A percentile compares a stretch with the other conserved stretches of the same genome.
phyloP scores from a whole-genome alignment of 2,888 invertebrate species.

The Lingula anatina region DNA sequence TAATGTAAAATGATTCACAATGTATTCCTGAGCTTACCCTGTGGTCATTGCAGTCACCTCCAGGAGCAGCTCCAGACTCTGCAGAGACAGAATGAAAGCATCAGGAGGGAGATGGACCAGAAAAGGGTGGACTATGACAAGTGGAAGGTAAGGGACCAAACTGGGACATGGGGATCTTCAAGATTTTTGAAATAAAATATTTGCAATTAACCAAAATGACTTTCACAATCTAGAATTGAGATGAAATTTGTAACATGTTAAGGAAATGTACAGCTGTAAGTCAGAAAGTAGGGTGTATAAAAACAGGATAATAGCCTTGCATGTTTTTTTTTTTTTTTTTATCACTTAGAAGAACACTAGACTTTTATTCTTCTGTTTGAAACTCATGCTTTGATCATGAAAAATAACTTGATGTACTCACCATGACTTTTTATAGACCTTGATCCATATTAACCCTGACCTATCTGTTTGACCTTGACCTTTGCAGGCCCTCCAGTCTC shows the following conservation, averaged over 20 bases:
- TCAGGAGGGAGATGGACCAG: slow-evolving; percentile 41
- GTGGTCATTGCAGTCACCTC: slow-evolving; percentile 25
- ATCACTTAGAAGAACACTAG: neutral
- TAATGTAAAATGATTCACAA: too few species aligned
- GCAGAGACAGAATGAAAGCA: slow-evolving; percentile 40
- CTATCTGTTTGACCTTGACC: slow-evolving; percentile 1
- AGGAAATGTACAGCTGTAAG: too few species aligned
- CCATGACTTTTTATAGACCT: neutral
- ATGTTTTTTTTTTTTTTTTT: neutral
- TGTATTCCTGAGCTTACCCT: too few species aligned
- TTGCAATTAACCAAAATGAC: too few species aligned
- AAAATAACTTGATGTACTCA: too few species aligned
- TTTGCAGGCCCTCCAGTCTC: slow-evolving; percentile 43
- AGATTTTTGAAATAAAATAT: too few species aligned
- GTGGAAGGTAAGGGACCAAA: slow-evolving; percentile 32
- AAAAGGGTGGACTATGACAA: slow-evolving; percentile 38
- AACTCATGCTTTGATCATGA: neutral
- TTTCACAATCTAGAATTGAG: too few species aligned
- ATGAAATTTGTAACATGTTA: too few species aligned
- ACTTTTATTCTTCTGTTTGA: too few species aligned
- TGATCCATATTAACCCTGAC: neutral
- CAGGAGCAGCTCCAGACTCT: slow-evolving; percentile 39
- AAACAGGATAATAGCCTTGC: too few species aligned
- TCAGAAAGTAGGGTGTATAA: too few species aligned
- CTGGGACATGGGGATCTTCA: too few species aligned